phyloP scores from a whole-genome alignment of 2,797 vertebrate genomes.

The Staurois parvus region DNA sequence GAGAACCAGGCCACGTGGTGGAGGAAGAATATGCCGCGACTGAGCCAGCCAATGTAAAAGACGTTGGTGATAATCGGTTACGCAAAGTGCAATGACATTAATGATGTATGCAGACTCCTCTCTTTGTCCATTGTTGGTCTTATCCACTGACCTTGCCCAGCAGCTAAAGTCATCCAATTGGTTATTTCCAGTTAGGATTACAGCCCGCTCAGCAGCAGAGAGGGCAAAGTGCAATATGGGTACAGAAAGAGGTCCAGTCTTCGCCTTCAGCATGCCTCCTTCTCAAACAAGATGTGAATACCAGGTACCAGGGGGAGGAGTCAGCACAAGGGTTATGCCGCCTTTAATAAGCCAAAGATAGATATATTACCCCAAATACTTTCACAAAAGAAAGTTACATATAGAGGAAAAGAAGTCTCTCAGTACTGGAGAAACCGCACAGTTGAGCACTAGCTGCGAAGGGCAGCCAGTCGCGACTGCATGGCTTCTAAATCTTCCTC shows the following conservation, averaged over 20 bases:
- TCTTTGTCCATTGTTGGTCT: not conserved
- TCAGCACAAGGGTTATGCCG: conserved; percentile 23
- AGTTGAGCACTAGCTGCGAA: conserved; percentile 85
- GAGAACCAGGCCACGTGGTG: too few relatives aligned
- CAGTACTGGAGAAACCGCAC: conserved; percentile 53
- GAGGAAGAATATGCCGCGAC: too few relatives aligned
- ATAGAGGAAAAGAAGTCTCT: conserved; percentile 64
- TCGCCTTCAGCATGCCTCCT: not conserved
- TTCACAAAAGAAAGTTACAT: conserved; percentile 51
- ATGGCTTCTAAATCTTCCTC: conserved; percentile 95
- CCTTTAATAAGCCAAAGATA: conserved; percentile 48
- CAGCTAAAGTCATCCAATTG: not conserved
- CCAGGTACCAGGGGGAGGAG: not conserved
- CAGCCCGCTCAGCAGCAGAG: not conserved
- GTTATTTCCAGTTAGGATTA: not conserved
- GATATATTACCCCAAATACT: conserved; percentile 48
- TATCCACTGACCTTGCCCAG: not conserved
- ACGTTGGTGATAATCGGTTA: not conserved
- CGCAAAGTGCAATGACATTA: conserved; percentile 1
- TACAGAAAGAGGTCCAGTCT: not conserved
- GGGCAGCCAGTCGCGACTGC: conserved; percentile 92
- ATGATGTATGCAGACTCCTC: conserved; percentile 2
- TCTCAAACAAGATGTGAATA: not conserved
- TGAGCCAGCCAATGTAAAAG: too few relatives aligned
- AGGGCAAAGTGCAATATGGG: not conserved